Percentiles rank a stretch among this genome's conserved stretches.
phyloP scores from a whole-genome alignment of 92 coral and sea anemone genomes.

The Porites divaricata region DNA sequence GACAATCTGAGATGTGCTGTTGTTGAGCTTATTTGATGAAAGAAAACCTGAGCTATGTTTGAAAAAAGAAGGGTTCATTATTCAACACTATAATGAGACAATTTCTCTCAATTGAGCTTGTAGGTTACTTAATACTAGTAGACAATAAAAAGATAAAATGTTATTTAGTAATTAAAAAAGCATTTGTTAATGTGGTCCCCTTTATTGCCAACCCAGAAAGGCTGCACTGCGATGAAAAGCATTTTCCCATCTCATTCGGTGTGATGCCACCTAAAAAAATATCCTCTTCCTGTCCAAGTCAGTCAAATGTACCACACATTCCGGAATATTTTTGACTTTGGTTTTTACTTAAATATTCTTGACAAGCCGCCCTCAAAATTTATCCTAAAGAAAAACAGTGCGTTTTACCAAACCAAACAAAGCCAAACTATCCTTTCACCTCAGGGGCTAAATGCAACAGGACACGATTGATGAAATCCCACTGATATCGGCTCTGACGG shows the following conservation, averaged over 20 bases:
- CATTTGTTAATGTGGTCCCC: not conserved
- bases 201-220: not conserved
- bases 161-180: slow-evolving; percentile 15
- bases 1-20: not conserved
- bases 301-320: slow-evolving; percentile 17
- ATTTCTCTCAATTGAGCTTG: not conserved
- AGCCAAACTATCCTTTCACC: slow-evolving; percentile 37
- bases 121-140: not conserved
- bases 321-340: slow-evolving; percentile 14
- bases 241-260: not conserved
- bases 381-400: slow-evolving; percentile 27
- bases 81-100: not conserved
- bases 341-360: not conserved
- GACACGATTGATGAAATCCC: slow-evolving; percentile 28
- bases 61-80: not conserved
- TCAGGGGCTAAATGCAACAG: slow-evolving; percentile 56
- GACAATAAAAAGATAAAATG: not conserved
- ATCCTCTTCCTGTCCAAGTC: slow-evolving; percentile 8
- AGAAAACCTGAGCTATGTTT: not conserved
- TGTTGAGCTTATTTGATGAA: too few species aligned
- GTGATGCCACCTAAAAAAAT: not conserved
- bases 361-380: slow-evolving; percentile 39
- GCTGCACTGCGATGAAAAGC: not conserved
- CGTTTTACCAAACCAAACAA: slow-evolving; percentile 31
- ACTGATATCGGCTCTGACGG: slow-evolving; percentile 6